Base-by-base conservation (phyloP, 2,888 invertebrate genomes). In the Caenorhabditis sulstoni region DNA sequence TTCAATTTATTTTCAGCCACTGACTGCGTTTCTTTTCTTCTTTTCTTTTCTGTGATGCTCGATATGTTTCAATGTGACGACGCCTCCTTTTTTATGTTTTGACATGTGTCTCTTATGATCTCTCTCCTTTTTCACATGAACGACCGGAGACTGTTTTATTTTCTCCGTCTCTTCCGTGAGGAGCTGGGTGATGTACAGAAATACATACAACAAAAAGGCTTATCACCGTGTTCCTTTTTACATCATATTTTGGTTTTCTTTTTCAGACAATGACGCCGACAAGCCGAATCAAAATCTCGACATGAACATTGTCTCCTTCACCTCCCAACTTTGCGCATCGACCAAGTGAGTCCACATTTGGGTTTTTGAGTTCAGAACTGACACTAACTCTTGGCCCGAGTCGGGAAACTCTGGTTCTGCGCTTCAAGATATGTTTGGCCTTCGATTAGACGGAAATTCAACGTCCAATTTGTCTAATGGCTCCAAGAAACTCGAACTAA, bases 221-320 rank as follows among this genome's bases (percentile, higher is more conserved):
- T 70, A 70, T 70, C 70, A 70, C 39, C 61, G 29, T 22, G 61
- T 53, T 41, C 7, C 22, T 52, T 22, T 37, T 18, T 49, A 47
- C 35, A 37, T 58, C 57, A 58, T 67, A 37, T 67, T 67, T 67
- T 52, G 1, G 12, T 49, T 8, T 75, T 29, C 29, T 29, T 5
- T 77, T 77, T 47, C 65, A 77, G 77, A 50, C 59, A 71, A 77
- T 71, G 77, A 65, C 44, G 67, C 39, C 62, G 65, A 49, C 50
- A 52, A 67, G 64, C 73, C 64, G 58, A 71, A 47, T 47, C 65
- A 70, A 53, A 61, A 49, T 44, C 44, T 70, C 70, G 61, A 58
- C 37, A 79, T 79, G 79, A 79, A 75, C 59, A 68, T 79, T 55
- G 74, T 79, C 65, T 70, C 79, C 16, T 75, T 79, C 70, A 79